Evolutionary conservation across 2,888 invertebrate species (phyloP), one percentile per base, ranked within the genome.

Genomic region (Pocota personata): DNA sequence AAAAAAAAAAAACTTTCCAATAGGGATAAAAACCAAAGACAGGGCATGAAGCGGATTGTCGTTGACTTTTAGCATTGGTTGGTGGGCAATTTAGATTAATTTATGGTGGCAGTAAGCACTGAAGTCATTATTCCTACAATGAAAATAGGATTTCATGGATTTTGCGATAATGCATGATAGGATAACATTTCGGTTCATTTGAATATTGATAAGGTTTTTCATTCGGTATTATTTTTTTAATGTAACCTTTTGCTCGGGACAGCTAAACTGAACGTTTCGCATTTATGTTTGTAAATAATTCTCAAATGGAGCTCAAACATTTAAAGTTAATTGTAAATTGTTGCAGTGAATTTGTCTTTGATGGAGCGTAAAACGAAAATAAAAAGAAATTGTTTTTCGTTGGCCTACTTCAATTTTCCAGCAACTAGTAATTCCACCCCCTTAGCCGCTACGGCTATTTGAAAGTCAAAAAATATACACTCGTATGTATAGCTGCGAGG

Each of bases 61-160:
- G 32, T 46, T 46, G 35, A 35, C 16, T 32, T 55, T 66, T 27
- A 37, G 21, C 21, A 55, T 27, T 76, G 58, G 48, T 46, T 67
- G 57, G 58, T 43, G 57, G 46, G 50, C 48, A 66, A 76, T 76
- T 76, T 48, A 66, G 46, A 76, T 76, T 66, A 58, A 58, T 76
- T 76, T 67, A 67, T 67, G 66, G 57, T 58, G 58, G 67, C 67
- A 50, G 48, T 58, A 58, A 58, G 66, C 48, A 48, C 21, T 30
- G 30, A 76, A 58, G 76, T 67, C 71, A 58, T 58, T 46, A 72
- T 58, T 58, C 46, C 58, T 27, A 46, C 57, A 76, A 75, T 75
- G 64, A 35, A 40, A 76, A 35, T 58, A 16, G 58, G 57, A 75
- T 66, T 55, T 64, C 14, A 35, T 30, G 55, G 64, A 64, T 66